Percentiles rank a stretch among this genome's conserved stretches.
Evolutionary conservation across 1,140 invertebrate species (phyloP).

Genomic region (Helicoverpa zea): DNA sequence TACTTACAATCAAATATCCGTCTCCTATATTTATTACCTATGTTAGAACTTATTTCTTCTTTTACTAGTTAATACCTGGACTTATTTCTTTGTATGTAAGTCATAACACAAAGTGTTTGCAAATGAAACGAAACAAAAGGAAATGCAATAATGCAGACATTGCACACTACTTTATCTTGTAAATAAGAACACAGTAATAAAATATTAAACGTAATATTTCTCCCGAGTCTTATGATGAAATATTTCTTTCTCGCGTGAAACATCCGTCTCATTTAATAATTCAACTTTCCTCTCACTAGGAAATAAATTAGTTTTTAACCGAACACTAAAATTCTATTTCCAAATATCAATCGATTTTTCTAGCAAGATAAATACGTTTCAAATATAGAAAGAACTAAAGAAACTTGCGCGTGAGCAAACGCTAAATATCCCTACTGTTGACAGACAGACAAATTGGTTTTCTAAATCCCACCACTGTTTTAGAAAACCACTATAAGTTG

Average conservation of each 20-base stretch:
- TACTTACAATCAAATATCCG: background rate
- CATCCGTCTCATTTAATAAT: too few relatives aligned
- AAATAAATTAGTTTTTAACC: slow-evolving; percentile 4
- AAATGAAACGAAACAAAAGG: background rate
- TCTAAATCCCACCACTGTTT: slow-evolving; percentile 56
- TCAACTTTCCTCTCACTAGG: background rate
- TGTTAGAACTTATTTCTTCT: too few relatives aligned
- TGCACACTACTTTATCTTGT: background rate
- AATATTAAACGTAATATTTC: background rate
- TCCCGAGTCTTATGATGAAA: background rate
- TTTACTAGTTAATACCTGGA: too few relatives aligned
- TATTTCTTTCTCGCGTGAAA: too few relatives aligned
- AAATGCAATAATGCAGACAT: background rate
- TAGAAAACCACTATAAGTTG: slow-evolving; percentile 34
- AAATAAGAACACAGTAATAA: background rate
- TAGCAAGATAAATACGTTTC: slow-evolving; percentile 26
- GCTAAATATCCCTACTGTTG: slow-evolving; percentile 67
- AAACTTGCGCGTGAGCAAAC: slow-evolving; percentile 42
- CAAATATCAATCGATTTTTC: slow-evolving; percentile 18
- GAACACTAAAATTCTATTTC: slow-evolving; percentile 18
- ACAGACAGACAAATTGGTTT: slow-evolving; percentile 77
- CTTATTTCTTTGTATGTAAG: background rate
- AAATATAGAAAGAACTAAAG: slow-evolving; percentile 51
- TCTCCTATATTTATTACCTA: too few relatives aligned
- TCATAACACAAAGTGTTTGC: background rate